Conservation (phyloP, 2,888 invertebrate genomes). For the Stomorhina lunata region DNA sequence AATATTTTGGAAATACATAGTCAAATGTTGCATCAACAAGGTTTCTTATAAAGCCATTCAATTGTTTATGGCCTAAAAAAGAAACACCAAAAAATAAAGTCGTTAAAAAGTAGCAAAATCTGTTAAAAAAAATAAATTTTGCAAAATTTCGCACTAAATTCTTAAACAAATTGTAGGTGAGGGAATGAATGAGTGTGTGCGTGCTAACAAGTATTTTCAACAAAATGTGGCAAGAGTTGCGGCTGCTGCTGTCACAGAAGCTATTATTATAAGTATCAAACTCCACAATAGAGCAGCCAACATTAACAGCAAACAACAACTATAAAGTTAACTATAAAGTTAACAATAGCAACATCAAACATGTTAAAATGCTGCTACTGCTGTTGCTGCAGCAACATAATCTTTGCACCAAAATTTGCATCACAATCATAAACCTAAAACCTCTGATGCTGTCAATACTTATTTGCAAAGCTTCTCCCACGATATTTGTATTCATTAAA, state of each 20-base stretch:
- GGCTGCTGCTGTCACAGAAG: conserved; percentile 23
- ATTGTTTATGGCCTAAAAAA: too few relatives aligned
- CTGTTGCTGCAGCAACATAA: conserved; percentile 5
- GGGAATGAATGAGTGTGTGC: not conserved
- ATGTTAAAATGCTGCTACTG: not conserved
- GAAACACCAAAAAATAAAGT: conserved; percentile 4
- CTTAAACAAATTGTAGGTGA: not conserved
- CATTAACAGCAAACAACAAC: not conserved
- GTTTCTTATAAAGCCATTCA: not conserved
- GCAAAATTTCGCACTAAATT: conserved; percentile 3
- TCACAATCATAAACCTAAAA: conserved; percentile 31
- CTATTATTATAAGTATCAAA: not conserved
- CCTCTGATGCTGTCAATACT: conserved; percentile 38
- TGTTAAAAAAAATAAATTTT: not conserved
- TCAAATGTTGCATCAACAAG: not conserved
- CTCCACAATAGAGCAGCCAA: not conserved
- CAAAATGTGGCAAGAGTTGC: not conserved
- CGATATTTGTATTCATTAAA: conserved; percentile 36
- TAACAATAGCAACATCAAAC: not conserved
- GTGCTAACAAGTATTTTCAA: not conserved
- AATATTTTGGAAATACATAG: conserved; percentile 9
- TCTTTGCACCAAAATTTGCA: conserved; percentile 38
- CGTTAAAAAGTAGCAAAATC: not conserved
- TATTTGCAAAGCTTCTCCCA: conserved; percentile 54
- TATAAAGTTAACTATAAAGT: not conserved